These are phyloP conservation scores for Cistogaster globosa DNA, from an alignment of 2,888 invertebrate species.

Conservation along the genomic window DNA sequence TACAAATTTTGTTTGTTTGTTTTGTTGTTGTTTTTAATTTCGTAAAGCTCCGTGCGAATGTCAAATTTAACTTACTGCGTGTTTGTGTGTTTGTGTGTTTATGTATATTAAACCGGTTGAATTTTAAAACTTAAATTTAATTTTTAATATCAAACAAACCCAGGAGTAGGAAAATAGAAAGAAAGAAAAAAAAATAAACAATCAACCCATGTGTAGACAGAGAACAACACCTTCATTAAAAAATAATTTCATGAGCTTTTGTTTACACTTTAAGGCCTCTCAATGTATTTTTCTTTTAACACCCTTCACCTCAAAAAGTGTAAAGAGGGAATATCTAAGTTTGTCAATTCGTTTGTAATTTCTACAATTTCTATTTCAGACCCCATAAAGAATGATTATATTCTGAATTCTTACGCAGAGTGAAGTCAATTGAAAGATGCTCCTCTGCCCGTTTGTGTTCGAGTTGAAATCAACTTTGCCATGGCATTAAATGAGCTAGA, in stretches of 20 bases:
- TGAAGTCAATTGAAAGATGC: no score
- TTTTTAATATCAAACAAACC: conserved; percentile 38
- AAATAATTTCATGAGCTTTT: background rate
- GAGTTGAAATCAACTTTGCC: no score
- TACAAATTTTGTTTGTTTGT: background rate
- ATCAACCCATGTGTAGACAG: no score
- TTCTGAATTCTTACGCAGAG: no score
- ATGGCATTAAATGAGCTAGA: no score
- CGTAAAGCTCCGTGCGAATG: conserved; percentile 69
- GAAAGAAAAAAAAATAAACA: no score
- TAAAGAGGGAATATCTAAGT: no score
- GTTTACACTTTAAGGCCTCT: background rate
- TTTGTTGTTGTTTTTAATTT: conserved; percentile 36
- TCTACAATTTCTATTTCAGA: no score
- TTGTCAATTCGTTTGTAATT: no score
- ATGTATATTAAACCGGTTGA: conserved; percentile 28
- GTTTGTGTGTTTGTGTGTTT: background rate
- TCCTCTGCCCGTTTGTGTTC: no score
- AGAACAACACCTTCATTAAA: background rate
- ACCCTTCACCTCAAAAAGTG: no score
- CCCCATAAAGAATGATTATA: no score
- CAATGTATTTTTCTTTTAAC: background rate
- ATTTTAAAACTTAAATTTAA: background rate
- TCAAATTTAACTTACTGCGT: conserved; percentile 50
- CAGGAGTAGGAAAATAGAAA: background rate